Evolutionary conservation across 1,140 invertebrate genomes (phyloP).

Genomic region (Macrobrachium nipponense): DNA sequence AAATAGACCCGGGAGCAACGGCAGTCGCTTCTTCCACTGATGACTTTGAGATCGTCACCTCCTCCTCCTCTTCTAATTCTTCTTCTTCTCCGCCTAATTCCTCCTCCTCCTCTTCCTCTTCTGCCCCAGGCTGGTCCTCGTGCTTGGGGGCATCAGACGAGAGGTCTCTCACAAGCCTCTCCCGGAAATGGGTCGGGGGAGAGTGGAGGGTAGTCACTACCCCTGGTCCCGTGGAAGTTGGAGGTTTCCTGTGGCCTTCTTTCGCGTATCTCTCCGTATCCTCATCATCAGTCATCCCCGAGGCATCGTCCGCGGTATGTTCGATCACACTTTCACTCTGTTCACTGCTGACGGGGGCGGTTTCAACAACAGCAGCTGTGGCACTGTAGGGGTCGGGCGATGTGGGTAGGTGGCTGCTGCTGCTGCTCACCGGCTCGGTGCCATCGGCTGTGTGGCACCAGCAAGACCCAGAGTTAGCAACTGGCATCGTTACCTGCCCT

Average conservation of each 20-base stretch:
- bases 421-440: slow-evolving; percentile 9
- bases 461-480: slow-evolving; percentile 43
- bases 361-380: background rate
- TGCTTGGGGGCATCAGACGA: background rate
- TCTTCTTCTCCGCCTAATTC: background rate
- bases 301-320: slow-evolving; percentile 5
- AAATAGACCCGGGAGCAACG: slow-evolving; percentile 39
- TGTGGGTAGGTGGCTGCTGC: background rate
- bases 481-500: slow-evolving; percentile 34
- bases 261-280: slow-evolving; percentile 36
- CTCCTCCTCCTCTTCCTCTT: background rate
- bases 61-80: background rate
- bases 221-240: too few relatives aligned
- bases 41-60: background rate
- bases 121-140: background rate
- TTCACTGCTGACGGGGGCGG: background rate
- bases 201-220: too few relatives aligned
- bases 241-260: slow-evolving; percentile 37
- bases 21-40: background rate
- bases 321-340: background rate
- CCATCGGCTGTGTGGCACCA: slow-evolving; percentile 42
- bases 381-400: background rate
- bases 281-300: slow-evolving; percentile 23
- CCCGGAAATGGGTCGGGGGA: background rate
- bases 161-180: slow-evolving; percentile 6